A percentile compares a stretch with the other conserved stretches of the same genome.
Evolutionary conservation across 2,888 invertebrate genomes (phyloP).

Genomic region (Abrostola triplasia): DNA sequence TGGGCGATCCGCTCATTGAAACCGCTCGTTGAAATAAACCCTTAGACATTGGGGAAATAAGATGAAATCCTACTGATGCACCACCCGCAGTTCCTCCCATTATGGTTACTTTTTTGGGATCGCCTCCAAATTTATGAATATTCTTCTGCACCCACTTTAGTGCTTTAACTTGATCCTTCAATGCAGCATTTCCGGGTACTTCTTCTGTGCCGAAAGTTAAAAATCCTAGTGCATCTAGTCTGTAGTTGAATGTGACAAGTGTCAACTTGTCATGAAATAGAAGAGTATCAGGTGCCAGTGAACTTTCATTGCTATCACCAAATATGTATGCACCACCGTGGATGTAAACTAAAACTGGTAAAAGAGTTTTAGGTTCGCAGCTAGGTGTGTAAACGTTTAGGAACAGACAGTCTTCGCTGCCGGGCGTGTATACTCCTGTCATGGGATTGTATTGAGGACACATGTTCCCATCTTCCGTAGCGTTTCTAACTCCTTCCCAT

Average conservation of each 20-base stretch:
- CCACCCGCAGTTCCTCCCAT: conserved; percentile 56
- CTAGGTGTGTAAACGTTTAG: conserved; percentile 32
- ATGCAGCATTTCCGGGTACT: conserved; percentile 89
- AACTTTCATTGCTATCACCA: conserved; percentile 73
- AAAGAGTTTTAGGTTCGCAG: conserved; percentile 10
- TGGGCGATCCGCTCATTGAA: conserved; percentile 50
- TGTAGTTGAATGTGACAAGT: conserved; percentile 87
- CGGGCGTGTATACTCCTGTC: conserved; percentile 22
- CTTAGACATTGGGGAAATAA: conserved; percentile 22
- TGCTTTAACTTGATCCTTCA: conserved; percentile 77
- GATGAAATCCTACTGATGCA: conserved; percentile 16
- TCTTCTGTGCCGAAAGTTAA: conserved; percentile 83
- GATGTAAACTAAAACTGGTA: conserved; percentile 73
- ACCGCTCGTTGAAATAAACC: conserved; percentile 23
- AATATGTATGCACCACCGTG: conserved; percentile 65
- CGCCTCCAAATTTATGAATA: conserved; percentile 67
- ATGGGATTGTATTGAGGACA: conserved; percentile 29
- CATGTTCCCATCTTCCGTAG: conserved; percentile 19
- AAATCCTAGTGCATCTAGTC: conserved; percentile 86
- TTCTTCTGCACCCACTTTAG: conserved; percentile 68
- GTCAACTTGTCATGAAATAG: conserved; percentile 77
- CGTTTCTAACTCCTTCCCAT: conserved; percentile 31
- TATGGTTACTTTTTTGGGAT: conserved; percentile 64
- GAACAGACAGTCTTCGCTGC: conserved; percentile 57
- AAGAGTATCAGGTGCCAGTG: conserved; percentile 86